Evolutionary conservation across 2,888 invertebrate genomes (phyloP).

Genomic region (Camponotus fellah): DNA sequence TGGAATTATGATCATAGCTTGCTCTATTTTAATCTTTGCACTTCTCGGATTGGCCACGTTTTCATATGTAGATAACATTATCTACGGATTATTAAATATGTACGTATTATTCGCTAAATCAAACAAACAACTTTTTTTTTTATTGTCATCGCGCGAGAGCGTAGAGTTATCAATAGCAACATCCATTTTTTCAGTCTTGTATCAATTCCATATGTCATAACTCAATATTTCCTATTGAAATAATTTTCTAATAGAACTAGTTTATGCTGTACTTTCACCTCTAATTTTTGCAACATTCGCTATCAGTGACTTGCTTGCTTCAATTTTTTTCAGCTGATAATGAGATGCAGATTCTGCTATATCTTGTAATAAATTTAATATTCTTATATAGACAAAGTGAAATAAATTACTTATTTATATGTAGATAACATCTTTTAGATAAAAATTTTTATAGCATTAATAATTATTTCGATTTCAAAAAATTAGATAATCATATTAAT

Average conservation of each 20-base stretch:
- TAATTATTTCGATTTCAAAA: background rate
- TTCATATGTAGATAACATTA: conserved; percentile 32
- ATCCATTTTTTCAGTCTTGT: background rate
- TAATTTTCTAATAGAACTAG: conserved; percentile 11
- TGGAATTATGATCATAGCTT: background rate
- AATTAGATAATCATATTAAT: background rate
- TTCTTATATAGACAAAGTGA: background rate
- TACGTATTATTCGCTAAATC: conserved; percentile 29
- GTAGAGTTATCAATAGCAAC: background rate
- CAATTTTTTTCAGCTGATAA: background rate
- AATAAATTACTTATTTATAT: background rate
- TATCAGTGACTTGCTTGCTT: conserved; percentile 30
- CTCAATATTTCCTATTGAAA: conserved; percentile 13
- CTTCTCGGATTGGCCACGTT: conserved; percentile 4
- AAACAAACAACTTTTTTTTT: conserved; percentile 28
- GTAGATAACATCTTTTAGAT: no score
- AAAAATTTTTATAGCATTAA: background rate
- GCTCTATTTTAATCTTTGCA: conserved; percentile 17
- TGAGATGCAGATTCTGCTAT: background rate
- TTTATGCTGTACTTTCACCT: conserved; percentile 33
- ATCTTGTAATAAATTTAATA: background rate
- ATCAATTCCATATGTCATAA: conserved; percentile 1
- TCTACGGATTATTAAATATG: conserved; percentile 33
- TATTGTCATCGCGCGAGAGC: background rate
- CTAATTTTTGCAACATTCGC: background rate